These are phyloP conservation scores for Scortum barcoo DNA, from an alignment of 2,113 vertebrate species.

Conservation along the genomic window DNA sequence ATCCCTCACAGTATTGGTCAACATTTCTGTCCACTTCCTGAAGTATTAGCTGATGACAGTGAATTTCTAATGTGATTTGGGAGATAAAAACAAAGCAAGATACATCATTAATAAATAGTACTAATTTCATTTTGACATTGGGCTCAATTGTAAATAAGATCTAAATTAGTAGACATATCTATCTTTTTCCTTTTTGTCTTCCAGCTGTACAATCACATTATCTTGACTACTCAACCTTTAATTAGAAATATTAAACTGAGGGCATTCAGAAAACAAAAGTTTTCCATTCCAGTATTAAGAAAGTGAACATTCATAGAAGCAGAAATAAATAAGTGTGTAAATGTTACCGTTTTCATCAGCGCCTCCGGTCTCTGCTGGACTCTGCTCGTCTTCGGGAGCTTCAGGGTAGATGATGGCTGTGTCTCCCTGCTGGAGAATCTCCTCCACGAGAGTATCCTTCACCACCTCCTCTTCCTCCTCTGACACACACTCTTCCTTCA, in stretches of 20 bases:
- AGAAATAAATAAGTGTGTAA: neutral
- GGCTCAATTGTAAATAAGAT: too few relatives aligned
- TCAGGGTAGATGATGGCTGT: conserved; percentile 92
- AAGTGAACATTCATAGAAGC: neutral
- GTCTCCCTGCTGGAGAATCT: conserved; percentile 92
- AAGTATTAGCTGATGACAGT: too few relatives aligned
- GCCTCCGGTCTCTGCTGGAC: conserved; percentile 90
- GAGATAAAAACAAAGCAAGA: too few relatives aligned
- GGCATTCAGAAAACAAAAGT: neutral
- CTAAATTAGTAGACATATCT: neutral
- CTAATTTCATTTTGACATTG: too few relatives aligned
- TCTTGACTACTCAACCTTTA: neutral
- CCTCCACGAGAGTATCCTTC: conserved; percentile 91
- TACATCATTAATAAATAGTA: too few relatives aligned
- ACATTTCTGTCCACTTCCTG: too few relatives aligned
- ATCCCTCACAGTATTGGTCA: too few relatives aligned
- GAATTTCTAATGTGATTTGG: neutral
- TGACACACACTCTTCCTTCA: conserved; percentile 92
- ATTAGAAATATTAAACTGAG: neutral
- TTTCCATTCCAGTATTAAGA: neutral
- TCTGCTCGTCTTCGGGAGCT: conserved; percentile 93
- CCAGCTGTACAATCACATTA: neutral
- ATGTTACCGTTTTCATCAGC: conserved; percentile 94
- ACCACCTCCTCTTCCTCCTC: conserved; percentile 84
- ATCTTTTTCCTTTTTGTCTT: neutral